Evolutionary conservation across 2,888 invertebrate species (phyloP).

Genomic region (Saturnia japonica): DNA sequence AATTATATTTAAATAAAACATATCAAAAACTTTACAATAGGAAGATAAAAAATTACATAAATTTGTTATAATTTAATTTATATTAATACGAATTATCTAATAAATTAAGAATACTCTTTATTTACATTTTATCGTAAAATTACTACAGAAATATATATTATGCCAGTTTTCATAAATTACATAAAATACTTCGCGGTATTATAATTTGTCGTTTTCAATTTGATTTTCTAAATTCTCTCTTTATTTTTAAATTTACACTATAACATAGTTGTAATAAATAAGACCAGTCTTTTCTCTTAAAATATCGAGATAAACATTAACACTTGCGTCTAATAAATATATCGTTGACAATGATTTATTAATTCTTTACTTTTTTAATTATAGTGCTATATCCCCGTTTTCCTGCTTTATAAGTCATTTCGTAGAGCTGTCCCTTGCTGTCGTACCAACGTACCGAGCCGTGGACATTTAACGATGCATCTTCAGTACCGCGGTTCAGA

Average conservation of each 20-base stretch:
- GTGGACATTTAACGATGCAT: slow-evolving; percentile 65
- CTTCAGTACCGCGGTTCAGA: slow-evolving; percentile 60
- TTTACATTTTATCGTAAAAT: not conserved
- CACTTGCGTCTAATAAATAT: slow-evolving; percentile 21
- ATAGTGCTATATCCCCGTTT: slow-evolving; percentile 74
- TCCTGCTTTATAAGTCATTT: slow-evolving; percentile 78
- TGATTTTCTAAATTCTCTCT: not conserved
- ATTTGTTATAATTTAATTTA: slow-evolving; percentile 4
- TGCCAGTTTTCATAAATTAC: not conserved
- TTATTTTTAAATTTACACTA: not conserved
- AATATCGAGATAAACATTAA: slow-evolving; percentile 21
- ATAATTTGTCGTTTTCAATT: not conserved
- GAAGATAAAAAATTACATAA: not conserved
- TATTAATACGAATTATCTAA: not conserved
- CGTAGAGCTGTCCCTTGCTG: slow-evolving; percentile 70
- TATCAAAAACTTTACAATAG: not conserved
- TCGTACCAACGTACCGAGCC: slow-evolving; percentile 77
- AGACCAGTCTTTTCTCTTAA: slow-evolving; percentile 10
- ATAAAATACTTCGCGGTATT: not conserved
- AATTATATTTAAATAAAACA: not conserved
- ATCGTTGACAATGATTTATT: slow-evolving; percentile 11
- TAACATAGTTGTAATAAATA: slow-evolving; percentile 19
- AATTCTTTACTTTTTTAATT: slow-evolving; percentile 58
- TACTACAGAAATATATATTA: not conserved
- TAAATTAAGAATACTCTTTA: slow-evolving; percentile 6